phyloP scores from a whole-genome alignment of 2,888 invertebrate species.

The Apamea crenata region DNA sequence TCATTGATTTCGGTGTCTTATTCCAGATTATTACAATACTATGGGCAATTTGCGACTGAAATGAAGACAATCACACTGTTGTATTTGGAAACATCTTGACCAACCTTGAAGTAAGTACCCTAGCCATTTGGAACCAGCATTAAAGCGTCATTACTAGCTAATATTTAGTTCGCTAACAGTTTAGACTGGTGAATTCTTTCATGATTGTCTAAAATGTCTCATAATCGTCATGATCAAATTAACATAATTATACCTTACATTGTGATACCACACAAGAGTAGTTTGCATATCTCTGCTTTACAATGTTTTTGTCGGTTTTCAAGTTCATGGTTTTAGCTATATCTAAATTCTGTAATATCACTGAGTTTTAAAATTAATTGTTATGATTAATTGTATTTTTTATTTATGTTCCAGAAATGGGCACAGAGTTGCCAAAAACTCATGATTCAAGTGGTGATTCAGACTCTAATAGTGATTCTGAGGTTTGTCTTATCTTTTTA shows the following conservation, averaged over 20 bases:
- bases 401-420: constrained; percentile 84
- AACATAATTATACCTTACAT: neutral
- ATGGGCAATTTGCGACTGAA: constrained; percentile 77
- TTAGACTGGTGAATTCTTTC: constrained; percentile 2
- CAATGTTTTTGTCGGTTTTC: constrained; percentile 56
- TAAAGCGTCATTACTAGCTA: constrained; percentile 69
- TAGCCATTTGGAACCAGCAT: constrained; percentile 66
- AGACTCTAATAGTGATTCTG: constrained; percentile 91
- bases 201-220: neutral
- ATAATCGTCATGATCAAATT: constrained; percentile 10
- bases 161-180: constrained; percentile 39
- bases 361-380: neutral
- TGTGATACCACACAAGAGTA: constrained; percentile 8
- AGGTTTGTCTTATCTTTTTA: constrained; percentile 77
- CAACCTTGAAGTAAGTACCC: constrained; percentile 89
- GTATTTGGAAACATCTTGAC: constrained; percentile 88
- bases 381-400: constrained; percentile 7
- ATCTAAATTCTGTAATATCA: constrained; percentile 39
- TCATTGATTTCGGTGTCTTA: constrained; percentile 51
- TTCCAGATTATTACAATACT: constrained; percentile 79
- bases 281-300: constrained; percentile 33
- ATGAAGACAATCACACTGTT: constrained; percentile 84
- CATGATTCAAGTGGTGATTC: constrained; percentile 90
- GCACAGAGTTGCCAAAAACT: constrained; percentile 89
- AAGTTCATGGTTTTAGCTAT: constrained; percentile 66